Percentiles rank a stretch among this genome's conserved stretches.
These are phyloP conservation scores for Cyphomyrus discorhynchus DNA, from an alignment of 2,113 vertebrate species.

Conservation along the genomic window DNA sequence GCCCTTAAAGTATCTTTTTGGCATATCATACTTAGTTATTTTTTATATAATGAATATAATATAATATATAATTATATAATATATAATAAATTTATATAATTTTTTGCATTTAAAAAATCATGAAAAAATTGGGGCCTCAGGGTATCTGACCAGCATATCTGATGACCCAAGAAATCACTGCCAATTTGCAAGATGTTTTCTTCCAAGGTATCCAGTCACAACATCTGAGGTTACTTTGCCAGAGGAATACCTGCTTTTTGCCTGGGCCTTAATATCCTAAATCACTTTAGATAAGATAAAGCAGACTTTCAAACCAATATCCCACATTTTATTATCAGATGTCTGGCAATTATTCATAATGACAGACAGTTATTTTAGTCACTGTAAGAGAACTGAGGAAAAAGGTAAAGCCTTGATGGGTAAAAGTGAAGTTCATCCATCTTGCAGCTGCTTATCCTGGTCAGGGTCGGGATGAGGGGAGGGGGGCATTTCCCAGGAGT, in stretches of 20 bases:
- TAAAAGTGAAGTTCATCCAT: neutral
- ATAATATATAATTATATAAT: no score
- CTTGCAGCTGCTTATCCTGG: neutral
- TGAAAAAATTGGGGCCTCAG: neutral
- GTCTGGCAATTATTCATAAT: constrained; percentile 7
- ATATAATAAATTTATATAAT: no score
- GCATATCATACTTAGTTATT: neutral
- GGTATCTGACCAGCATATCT: neutral
- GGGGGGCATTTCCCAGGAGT: neutral
- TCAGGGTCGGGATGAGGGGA: neutral
- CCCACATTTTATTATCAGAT: neutral
- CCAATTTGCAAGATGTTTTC: neutral
- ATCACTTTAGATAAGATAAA: neutral
- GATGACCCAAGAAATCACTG: neutral
- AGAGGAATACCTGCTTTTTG: neutral
- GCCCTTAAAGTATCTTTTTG: neutral
- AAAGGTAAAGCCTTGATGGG: neutral
- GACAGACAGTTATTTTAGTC: constrained; percentile 5
- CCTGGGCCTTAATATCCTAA: neutral
- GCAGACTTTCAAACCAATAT: neutral
- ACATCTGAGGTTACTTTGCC: neutral
- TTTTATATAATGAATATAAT: neutral
- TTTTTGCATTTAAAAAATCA: neutral
- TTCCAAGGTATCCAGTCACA: neutral
- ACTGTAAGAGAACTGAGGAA: neutral